Evolutionary conservation across 2,797 vertebrate genomes (phyloP).

Genomic region (Chelmon rostratus): DNA sequence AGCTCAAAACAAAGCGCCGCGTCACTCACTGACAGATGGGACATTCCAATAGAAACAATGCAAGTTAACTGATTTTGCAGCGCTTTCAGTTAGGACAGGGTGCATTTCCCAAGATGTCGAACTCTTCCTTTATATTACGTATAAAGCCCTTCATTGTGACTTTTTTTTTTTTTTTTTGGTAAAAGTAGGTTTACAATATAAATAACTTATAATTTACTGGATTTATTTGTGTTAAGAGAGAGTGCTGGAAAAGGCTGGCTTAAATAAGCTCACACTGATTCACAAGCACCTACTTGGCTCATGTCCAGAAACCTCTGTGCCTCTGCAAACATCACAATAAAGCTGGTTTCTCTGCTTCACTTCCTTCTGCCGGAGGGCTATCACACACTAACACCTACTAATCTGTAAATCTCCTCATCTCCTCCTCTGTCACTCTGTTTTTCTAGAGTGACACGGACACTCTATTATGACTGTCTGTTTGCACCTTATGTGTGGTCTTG

Average conservation of each 20-base stretch:
- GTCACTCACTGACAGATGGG: no score
- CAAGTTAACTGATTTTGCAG: no score
- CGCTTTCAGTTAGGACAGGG: no score
- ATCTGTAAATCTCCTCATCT: slow-evolving; percentile 50
- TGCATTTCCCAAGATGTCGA: no score
- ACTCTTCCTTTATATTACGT: no score
- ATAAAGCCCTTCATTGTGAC: no score
- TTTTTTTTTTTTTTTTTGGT: neutral
- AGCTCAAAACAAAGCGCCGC: no score
- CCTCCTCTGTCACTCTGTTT: slow-evolving; percentile 37
- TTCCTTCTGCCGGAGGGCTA: neutral
- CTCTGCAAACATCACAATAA: slow-evolving; percentile 46
- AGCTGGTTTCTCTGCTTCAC: slow-evolving; percentile 15
- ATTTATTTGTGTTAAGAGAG: neutral
- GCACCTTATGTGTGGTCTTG: slow-evolving; percentile 17
- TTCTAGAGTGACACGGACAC: slow-evolving; percentile 20
- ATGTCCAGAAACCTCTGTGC: slow-evolving; percentile 44
- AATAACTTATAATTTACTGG: neutral
- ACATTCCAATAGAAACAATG: no score
- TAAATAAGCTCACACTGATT: slow-evolving; percentile 26
- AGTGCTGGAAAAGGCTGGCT: neutral
- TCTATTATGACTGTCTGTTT: slow-evolving; percentile 25
- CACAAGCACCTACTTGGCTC: slow-evolving; percentile 24
- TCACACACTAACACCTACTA: slow-evolving; percentile 34
- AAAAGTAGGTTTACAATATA: neutral